These are phyloP conservation scores for Riptortus pedestris DNA, from an alignment of 1,140 invertebrate species.

Conservation along the genomic window DNA sequence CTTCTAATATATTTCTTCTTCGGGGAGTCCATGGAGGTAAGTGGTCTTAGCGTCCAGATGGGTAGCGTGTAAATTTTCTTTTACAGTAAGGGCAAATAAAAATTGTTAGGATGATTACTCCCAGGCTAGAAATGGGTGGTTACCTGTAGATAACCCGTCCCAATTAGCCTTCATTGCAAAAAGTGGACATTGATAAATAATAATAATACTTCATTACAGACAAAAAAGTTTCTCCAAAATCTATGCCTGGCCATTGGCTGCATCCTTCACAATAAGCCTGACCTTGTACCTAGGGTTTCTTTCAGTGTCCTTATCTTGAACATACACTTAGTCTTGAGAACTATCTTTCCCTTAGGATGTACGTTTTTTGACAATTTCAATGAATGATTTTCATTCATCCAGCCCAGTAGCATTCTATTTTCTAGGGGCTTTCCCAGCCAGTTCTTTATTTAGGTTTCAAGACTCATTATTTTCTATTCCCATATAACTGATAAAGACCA, in stretches of 20 bases:
- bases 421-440: background rate
- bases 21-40: background rate
- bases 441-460: background rate
- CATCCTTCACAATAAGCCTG: background rate
- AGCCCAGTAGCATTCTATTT: background rate
- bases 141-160: too few relatives aligned
- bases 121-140: too few relatives aligned
- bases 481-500: too few relatives aligned
- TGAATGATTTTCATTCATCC: background rate
- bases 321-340: background rate
- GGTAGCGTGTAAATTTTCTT: background rate
- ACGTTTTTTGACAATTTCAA: background rate
- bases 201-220: background rate
- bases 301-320: background rate
- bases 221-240: background rate
- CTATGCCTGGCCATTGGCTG: background rate
- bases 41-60: background rate
- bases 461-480: too few relatives aligned
- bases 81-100: background rate
- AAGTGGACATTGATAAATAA: too few relatives aligned
- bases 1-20: background rate
- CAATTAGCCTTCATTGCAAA: too few relatives aligned
- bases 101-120: too few relatives aligned
- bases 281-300: background rate
- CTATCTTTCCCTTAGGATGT: background rate